These are phyloP conservation scores for Lethenteron camtschaticum DNA, from an alignment of 2,113 vertebrate genomes.

Conservation along the genomic window DNA sequence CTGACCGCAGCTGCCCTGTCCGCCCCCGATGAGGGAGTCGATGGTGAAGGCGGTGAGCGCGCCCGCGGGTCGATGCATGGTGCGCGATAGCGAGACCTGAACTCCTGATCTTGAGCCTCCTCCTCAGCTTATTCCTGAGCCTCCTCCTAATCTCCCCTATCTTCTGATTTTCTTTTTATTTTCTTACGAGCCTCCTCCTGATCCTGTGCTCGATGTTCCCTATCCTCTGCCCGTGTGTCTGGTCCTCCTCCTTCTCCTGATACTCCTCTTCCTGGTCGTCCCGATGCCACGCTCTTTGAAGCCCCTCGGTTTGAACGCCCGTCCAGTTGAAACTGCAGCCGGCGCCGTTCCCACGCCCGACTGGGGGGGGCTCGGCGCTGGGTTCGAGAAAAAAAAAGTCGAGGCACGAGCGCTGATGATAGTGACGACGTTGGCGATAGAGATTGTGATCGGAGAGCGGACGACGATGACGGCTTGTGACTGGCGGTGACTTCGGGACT, in stretches of 20 bases:
- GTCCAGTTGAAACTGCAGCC: no score
- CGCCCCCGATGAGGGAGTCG: constrained; percentile 5
- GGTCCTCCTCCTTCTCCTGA: background rate
- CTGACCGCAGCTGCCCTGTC: constrained; percentile 1
- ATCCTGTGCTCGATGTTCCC: background rate
- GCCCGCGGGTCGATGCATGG: background rate
- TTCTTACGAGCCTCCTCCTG: background rate
- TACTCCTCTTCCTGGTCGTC: no score
- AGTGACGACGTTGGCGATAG: no score
- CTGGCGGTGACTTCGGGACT: no score
- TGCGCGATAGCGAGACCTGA: background rate
- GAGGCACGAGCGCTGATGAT: no score
- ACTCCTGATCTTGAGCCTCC: background rate
- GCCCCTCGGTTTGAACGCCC: no score
- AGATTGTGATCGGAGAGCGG: no score
- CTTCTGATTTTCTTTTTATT: background rate
- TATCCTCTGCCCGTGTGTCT: background rate
- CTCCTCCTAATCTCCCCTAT: background rate
- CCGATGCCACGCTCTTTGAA: no score
- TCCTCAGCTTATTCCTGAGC: background rate
- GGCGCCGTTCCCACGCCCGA: no score
- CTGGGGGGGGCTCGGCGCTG: no score
- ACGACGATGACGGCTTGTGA: no score
- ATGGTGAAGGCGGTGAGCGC: constrained; percentile 2
- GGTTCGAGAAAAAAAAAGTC: no score